These are phyloP conservation scores for Cercocebus atys DNA, from an alignment of 2,113 vertebrate species.

Conservation along the genomic window DNA sequence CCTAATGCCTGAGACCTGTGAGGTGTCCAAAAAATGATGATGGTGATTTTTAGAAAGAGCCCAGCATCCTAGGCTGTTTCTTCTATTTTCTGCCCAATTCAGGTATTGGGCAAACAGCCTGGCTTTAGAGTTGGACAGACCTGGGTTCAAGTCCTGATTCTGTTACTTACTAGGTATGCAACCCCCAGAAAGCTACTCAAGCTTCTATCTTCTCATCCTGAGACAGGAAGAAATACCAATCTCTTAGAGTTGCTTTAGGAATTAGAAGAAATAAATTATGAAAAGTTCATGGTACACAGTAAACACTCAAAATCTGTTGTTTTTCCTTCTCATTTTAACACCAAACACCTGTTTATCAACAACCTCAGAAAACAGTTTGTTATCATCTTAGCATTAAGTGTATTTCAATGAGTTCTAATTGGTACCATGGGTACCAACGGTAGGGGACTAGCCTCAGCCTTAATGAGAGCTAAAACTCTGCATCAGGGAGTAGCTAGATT, in stretches of 20 bases:
- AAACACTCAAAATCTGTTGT: not conserved
- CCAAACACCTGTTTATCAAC: not conserved
- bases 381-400: not conserved
- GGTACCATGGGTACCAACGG: not conserved
- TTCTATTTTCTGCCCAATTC: not conserved
- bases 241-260: not conserved
- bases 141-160: not conserved
- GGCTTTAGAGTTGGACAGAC: not conserved
- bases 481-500: not conserved
- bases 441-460: not conserved
- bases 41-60: not conserved
- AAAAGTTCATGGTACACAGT: not conserved
- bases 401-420: conserved; percentile 4
- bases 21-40: not conserved
- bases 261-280: not conserved
- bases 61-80: not conserved
- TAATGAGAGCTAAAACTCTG: not conserved
- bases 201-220: not conserved
- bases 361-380: not conserved
- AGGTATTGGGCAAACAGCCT: not conserved
- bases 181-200: not conserved
- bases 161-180: not conserved
- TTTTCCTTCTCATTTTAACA: conserved; percentile 38
- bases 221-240: not conserved
- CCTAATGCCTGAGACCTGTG: not conserved